A percentile compares a stretch with the other conserved stretches of the same genome.
These are phyloP conservation scores for Pandemis cinnamomeana DNA, from an alignment of 2,888 invertebrate species.

Conservation along the genomic window DNA sequence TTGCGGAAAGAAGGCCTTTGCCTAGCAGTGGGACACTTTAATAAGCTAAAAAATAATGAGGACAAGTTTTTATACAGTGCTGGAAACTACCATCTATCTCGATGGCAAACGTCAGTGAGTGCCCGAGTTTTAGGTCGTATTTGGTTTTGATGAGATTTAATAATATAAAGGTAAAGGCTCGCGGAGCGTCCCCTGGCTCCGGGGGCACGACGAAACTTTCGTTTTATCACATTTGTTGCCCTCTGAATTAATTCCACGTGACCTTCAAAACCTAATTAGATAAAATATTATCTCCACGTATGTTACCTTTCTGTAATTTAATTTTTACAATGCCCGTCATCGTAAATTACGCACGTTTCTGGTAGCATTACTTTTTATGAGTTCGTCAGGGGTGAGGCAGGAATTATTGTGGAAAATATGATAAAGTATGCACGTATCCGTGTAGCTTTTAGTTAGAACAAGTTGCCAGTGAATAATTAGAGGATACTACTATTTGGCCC, in stretches of 20 bases:
- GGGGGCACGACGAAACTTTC: slow-evolving; percentile 26
- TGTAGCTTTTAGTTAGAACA: background rate
- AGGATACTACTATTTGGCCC: too few relatives aligned
- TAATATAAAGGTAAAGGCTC: slow-evolving; percentile 27
- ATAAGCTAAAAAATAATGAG: too few relatives aligned
- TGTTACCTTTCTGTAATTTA: slow-evolving; percentile 15
- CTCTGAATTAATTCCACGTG: slow-evolving; percentile 34
- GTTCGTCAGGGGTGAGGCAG: slow-evolving; percentile 3
- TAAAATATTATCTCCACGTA: slow-evolving; percentile 33
- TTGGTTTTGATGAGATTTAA: slow-evolving; percentile 34
- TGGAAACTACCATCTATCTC: too few relatives aligned
- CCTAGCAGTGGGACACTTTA: too few relatives aligned
- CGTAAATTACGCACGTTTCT: slow-evolving; percentile 15
- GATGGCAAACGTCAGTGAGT: too few relatives aligned
- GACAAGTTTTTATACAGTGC: too few relatives aligned
- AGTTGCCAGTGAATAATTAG: too few relatives aligned
- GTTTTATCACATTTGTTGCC: slow-evolving; percentile 30
- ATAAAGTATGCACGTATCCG: background rate
- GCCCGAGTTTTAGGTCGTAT: background rate
- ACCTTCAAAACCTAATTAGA: slow-evolving; percentile 34
- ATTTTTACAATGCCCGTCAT: slow-evolving; percentile 21
- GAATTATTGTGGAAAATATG: slow-evolving; percentile 2
- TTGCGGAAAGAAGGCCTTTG: too few relatives aligned
- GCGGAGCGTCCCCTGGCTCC: background rate
- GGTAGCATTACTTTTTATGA: slow-evolving; percentile 14